These are phyloP conservation scores for Aspidoscelis tigris DNA, from an alignment of 2,113 vertebrate species.

Conservation along the genomic window DNA sequence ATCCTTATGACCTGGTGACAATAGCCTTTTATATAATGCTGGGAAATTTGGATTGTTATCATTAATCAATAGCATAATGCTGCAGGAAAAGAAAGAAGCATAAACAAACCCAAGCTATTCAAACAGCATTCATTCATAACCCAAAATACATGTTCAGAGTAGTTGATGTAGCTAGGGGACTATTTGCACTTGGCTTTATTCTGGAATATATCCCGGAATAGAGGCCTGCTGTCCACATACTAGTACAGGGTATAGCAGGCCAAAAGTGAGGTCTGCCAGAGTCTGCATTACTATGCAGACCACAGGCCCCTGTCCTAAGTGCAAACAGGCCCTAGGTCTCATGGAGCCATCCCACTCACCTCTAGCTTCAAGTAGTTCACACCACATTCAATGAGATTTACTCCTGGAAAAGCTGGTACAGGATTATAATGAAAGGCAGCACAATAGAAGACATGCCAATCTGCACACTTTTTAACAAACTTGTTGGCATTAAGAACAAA, in stretches of 20 bases:
- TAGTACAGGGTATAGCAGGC: too few relatives aligned
- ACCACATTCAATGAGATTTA: neutral
- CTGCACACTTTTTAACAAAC: too few relatives aligned
- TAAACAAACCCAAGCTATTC: neutral
- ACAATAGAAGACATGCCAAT: neutral
- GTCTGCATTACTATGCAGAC: too few relatives aligned
- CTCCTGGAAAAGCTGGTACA: neutral
- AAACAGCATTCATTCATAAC: neutral
- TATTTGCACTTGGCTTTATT: too few relatives aligned
- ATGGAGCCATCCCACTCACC: neutral
- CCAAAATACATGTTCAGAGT: neutral
- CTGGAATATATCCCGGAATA: too few relatives aligned
- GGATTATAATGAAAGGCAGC: neutral
- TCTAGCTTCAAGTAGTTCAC: neutral
- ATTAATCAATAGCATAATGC: slow-evolving; percentile 19
- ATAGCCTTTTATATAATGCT: neutral
- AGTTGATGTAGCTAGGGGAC: too few relatives aligned
- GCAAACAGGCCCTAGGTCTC: neutral
- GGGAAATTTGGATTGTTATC: slow-evolving; percentile 32
- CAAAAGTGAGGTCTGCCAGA: too few relatives aligned
- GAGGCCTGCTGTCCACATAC: too few relatives aligned
- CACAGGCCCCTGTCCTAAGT: too few relatives aligned
- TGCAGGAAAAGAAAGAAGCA: neutral
- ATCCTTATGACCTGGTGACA: too few relatives aligned
- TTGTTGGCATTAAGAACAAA: too few relatives aligned